These are phyloP conservation scores for Chlorospingus semifuscus DNA, from an alignment of 2,797 vertebrate genomes.

Conservation along the genomic window DNA sequence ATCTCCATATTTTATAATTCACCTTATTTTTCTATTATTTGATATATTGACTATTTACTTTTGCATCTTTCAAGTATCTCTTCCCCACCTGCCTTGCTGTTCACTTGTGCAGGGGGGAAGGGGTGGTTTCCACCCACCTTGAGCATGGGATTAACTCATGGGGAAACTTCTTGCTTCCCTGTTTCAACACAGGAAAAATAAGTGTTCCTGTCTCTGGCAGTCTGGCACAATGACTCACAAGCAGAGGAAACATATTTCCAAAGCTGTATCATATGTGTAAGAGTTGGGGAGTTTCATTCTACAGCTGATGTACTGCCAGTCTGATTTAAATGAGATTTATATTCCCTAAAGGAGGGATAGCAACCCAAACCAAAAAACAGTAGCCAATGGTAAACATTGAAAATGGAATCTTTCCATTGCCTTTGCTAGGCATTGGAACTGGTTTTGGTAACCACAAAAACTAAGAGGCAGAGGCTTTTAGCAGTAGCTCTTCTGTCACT, in stretches of 20 bases:
- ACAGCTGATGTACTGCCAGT: neutral
- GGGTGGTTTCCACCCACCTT: neutral
- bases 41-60: neutral
- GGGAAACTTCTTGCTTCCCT: neutral
- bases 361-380: neutral
- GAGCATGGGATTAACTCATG: neutral
- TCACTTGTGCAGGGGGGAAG: neutral
- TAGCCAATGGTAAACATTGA: neutral
- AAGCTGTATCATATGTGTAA: neutral
- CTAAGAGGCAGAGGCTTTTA: neutral
- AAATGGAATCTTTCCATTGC: neutral
- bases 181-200: neutral
- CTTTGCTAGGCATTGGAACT: neutral
- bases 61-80: neutral
- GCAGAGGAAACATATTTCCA: neutral
- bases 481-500: neutral
- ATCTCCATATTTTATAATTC: neutral
- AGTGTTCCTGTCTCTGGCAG: neutral
- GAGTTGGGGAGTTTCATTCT: neutral
- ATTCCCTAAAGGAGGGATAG: neutral
- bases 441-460: neutral
- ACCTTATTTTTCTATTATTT: neutral
- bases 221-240: neutral
- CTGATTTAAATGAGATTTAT: neutral
- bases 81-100: neutral